These are phyloP conservation scores for Rhinichthys osculus DNA, from an alignment of 2,797 vertebrate genomes.

Conservation along the genomic window DNA sequence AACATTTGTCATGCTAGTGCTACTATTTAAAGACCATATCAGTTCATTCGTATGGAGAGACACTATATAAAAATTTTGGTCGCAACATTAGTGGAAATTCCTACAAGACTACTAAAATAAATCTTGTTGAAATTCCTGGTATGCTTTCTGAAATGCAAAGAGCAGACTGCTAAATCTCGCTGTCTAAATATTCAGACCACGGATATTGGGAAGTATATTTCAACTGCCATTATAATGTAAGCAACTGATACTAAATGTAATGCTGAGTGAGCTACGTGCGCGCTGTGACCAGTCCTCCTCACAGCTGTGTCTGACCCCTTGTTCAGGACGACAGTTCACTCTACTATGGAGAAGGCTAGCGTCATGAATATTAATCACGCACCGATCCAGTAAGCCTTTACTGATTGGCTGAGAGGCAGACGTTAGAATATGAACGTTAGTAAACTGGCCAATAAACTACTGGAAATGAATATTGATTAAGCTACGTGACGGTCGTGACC, in stretches of 20 bases:
- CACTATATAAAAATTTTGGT: neutral
- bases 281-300: neutral
- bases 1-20: too few species aligned
- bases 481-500: slow-evolving; percentile 13
- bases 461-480: neutral
- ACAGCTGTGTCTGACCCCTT: slow-evolving; percentile 2
- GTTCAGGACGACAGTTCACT: slow-evolving; percentile 4
- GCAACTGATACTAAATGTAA: neutral
- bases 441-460: neutral
- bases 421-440: neutral
- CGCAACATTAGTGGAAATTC: neutral
- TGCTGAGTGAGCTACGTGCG: slow-evolving; percentile 8
- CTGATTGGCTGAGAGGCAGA: neutral
- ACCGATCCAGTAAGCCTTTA: neutral
- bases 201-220: neutral
- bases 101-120: neutral
- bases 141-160: neutral
- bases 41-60: neutral
- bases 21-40: neutral
- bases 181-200: slow-evolving; percentile 5
- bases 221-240: neutral
- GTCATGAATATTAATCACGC: slow-evolving; percentile 2
- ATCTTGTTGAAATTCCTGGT: neutral
- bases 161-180: neutral
- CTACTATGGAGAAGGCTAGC: neutral